Evolutionary conservation across 1,140 invertebrate species (phyloP).

Genomic region (Drosophila lowei): DNA sequence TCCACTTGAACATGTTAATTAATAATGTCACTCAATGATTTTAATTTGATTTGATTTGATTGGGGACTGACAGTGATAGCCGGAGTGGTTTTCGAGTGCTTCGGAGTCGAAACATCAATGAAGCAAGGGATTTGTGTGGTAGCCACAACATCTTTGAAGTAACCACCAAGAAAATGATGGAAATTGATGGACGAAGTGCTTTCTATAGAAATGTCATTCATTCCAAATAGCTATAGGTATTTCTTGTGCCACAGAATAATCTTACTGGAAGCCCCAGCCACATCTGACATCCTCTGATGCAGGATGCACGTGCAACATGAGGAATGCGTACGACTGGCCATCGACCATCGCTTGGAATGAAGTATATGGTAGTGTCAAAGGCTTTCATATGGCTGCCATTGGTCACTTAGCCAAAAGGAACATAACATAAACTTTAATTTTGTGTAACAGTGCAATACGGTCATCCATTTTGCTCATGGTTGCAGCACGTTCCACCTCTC

Average conservation of each 20-base stretch:
- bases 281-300: too few species aligned
- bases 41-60: conserved; percentile 1
- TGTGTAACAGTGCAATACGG: conserved; percentile 8
- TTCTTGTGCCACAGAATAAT: too few species aligned
- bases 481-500: neutral
- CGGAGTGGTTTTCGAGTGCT: too few species aligned
- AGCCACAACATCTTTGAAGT: too few species aligned
- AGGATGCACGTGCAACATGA: too few species aligned
- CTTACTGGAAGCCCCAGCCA: too few species aligned
- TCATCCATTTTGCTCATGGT: neutral
- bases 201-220: too few species aligned
- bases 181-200: too few species aligned
- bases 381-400: conserved; percentile 16
- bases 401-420: conserved; percentile 15
- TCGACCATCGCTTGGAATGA: conserved; percentile 3
- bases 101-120: too few species aligned
- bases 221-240: too few species aligned
- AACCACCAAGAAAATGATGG: too few species aligned
- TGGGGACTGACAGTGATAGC: neutral
- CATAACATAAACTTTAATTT: conserved; percentile 31
- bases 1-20: conserved; percentile 10
- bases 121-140: too few species aligned
- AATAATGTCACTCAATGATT: conserved; percentile 8
- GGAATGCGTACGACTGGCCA: neutral
- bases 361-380: conserved; percentile 14